Evolutionary conservation across 2,888 invertebrate species (phyloP).

Genomic region (Punctoribates punctum): DNA sequence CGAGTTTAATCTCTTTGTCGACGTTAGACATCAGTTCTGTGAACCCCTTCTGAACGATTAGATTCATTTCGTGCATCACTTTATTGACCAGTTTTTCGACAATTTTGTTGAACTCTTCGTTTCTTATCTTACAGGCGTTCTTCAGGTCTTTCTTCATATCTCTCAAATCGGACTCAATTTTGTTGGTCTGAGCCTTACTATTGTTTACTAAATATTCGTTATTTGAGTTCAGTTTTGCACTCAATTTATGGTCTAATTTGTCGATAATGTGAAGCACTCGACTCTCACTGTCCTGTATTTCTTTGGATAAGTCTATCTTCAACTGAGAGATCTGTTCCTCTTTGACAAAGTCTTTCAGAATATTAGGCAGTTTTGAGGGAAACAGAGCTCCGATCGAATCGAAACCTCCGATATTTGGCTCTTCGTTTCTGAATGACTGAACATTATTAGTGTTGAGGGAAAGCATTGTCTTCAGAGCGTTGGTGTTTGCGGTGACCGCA

Average conservation of each 20-base stretch:
- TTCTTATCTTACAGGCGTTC: constrained; percentile 29
- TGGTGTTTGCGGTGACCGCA: background rate
- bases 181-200: constrained; percentile 11
- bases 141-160: constrained; percentile 37
- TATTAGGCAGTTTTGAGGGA: background rate
- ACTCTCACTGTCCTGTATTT: constrained; percentile 16
- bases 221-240: constrained; percentile 6
- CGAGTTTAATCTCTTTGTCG: constrained; percentile 17
- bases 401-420: background rate
- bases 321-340: constrained; percentile 8
- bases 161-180: constrained; percentile 30
- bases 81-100: constrained; percentile 39
- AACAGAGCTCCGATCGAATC: background rate
- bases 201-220: background rate
- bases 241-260: constrained; percentile 7
- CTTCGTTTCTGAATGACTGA: background rate
- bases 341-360: constrained; percentile 10
- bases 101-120: constrained; percentile 38
- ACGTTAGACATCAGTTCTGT: constrained; percentile 30
- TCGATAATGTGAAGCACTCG: background rate
- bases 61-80: constrained; percentile 41
- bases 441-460: background rate
- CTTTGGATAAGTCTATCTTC: background rate
- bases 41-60: constrained; percentile 37
- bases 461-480: constrained; percentile 14